These are phyloP conservation scores for Enteromius afrohamiltoni DNA, from an alignment of 2,797 vertebrate species.

Conservation along the genomic window DNA sequence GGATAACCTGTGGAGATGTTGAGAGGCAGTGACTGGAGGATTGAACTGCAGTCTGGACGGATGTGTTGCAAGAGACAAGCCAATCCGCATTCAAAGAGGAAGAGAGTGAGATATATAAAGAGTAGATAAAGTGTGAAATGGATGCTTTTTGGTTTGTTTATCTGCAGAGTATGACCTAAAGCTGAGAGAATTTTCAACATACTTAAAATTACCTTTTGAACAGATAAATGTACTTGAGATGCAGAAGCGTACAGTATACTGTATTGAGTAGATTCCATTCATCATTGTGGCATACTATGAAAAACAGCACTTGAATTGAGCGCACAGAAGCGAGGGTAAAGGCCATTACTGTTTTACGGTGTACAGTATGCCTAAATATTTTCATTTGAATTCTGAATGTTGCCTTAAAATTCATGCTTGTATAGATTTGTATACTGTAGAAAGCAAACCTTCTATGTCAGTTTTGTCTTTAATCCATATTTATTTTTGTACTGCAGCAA, in stretches of 20 bases:
- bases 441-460: background rate
- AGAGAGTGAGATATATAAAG: slow-evolving; percentile 43
- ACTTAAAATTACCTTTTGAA: background rate
- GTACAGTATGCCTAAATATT: background rate
- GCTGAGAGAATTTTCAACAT: background rate
- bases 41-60: slow-evolving; percentile 27
- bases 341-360: background rate
- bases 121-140: slow-evolving; percentile 5
- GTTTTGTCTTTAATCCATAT: background rate
- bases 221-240: background rate
- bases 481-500: background rate
- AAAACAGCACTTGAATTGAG: slow-evolving; percentile 1
- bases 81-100: slow-evolving; percentile 4
- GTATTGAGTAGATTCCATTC: background rate
- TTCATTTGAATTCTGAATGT: background rate
- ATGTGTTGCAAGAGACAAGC: slow-evolving; percentile 32
- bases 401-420: background rate
- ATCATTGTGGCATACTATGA: background rate
- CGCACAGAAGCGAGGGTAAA: background rate
- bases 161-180: background rate
- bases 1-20: slow-evolving; percentile 28
- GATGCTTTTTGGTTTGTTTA: background rate
- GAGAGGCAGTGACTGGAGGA: slow-evolving; percentile 16
- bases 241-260: background rate
- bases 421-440: background rate